Evolutionary conservation across 92 coral and sea anemone species (phyloP), one percentile per base, ranked within the genome.

Genomic region (Pocillopora grandis): DNA sequence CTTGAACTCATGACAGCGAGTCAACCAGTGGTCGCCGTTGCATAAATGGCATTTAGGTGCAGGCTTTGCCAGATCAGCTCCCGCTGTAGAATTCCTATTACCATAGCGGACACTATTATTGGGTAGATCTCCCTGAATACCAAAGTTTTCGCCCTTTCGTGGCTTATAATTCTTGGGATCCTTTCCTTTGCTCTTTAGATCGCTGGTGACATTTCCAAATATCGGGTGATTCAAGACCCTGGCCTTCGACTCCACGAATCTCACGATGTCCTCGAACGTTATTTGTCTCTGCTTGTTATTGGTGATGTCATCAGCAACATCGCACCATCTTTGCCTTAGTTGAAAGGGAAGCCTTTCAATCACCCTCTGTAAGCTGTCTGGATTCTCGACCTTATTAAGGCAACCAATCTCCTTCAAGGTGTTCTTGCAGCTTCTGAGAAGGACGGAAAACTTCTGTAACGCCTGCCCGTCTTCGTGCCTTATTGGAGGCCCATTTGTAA

Each of bases 381-480:
- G 92, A 75, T 89, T 85, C 65, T 89, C 86, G 18, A 89, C 64
- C 21, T 79, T 89, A 35, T 75, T 84, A 59, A 84, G 57, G 77
- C 27, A 80, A 42, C 92, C 89, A 5, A 89, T 80, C 78, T 89
- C 86, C 66, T 75, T 74, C 67, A 89, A 58, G 21, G 86, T 79
- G 83, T 84, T 89, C 36, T 89, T 84, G 78, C 92, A 89, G 62
- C 92, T 79, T 10, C 78, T 74, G 48, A 88, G 86, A 23, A 80
- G 20, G 13, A 86, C 85, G 15, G 89, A 70, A 48, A 48, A 75
- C 58, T 63, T 84, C 68, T 84, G 87, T 13, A 84, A 63, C 2
- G 82, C 87, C 17, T 59, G 56, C 15, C 72, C 81, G 72, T 84
- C 87, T 84, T 84, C 87, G 23, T 78, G 31, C 78, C 42, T 84